Evolutionary conservation across 2,113 vertebrate species (phyloP).

Genomic region (Theropithecus gelada): DNA sequence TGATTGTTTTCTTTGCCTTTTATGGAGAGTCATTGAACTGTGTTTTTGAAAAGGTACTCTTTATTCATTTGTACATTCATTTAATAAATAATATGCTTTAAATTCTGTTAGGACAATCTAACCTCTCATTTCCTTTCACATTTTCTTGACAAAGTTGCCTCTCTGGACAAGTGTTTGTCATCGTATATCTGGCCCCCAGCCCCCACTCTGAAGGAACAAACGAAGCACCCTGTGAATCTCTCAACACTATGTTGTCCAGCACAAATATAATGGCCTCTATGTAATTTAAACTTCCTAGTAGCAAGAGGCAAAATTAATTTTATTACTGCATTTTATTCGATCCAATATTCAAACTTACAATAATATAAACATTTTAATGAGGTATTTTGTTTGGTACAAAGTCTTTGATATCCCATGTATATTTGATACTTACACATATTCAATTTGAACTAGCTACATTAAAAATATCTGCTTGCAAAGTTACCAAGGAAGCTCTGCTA

Average conservation of each 20-base stretch:
- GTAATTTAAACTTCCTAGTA: background rate
- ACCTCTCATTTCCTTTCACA: background rate
- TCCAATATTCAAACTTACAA: background rate
- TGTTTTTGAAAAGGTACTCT: background rate
- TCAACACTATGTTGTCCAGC: background rate
- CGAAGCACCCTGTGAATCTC: background rate
- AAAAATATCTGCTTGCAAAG: background rate
- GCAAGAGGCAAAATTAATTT: background rate
- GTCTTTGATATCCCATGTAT: background rate
- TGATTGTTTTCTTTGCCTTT: background rate
- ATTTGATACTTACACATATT: background rate
- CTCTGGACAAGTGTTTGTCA: background rate
- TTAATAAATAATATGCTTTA: background rate
- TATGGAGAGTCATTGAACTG: background rate
- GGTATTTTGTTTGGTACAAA: background rate
- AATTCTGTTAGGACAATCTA: background rate
- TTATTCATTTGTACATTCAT: background rate
- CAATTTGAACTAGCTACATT: background rate
- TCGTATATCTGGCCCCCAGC: background rate
- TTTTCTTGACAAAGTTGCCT: background rate
- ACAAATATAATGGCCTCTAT: background rate
- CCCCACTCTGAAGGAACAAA: background rate
- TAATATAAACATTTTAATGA: background rate
- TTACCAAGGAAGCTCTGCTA: background rate
- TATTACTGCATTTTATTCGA: background rate